Conservation (phyloP, 2,888 invertebrate genomes). For the Chymomyza caudatula region DNA sequence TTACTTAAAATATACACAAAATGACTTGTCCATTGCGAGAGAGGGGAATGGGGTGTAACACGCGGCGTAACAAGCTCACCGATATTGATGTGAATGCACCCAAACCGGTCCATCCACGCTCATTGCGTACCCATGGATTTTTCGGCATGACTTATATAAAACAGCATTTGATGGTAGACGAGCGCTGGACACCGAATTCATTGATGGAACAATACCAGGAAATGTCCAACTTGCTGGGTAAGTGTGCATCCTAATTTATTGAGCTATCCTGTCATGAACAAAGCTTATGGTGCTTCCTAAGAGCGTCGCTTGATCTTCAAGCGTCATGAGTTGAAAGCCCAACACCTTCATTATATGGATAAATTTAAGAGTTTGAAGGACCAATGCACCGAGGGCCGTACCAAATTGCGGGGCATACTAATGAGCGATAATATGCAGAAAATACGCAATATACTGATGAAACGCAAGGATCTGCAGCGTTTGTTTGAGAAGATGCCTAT, state of each 20-base stretch:
- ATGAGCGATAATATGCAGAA: conserved; percentile 61
- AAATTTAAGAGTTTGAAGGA: conserved; percentile 59
- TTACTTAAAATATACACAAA: no score
- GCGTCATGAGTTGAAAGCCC: conserved; percentile 60
- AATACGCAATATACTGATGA: conserved; percentile 72
- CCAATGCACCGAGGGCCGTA: conserved; percentile 73
- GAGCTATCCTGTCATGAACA: no score
- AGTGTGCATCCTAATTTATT: conserved; percentile 14
- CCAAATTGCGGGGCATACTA: conserved; percentile 67
- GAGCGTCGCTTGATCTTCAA: conserved; percentile 67
- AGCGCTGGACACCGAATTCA: conserved; percentile 73
- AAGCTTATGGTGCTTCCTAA: conserved; percentile 21
- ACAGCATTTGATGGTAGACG: conserved; percentile 74
- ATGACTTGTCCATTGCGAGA: no score
- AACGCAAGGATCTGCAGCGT: conserved; percentile 74
- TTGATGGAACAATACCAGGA: conserved; percentile 72
- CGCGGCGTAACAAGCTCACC: no score
- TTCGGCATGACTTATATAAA: conserved; percentile 73
- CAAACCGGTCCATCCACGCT: conserved; percentile 69
- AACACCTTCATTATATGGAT: conserved; percentile 51
- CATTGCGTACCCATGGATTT: conserved; percentile 72
- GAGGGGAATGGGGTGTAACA: no score
- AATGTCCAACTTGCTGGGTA: conserved; percentile 73
- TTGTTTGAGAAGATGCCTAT: conserved; percentile 75
- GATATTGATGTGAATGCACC: conserved; percentile 63